phyloP scores from a whole-genome alignment of 37 sponge, comb jelly and placozoan genomes.

The Dysidea cf. avara region DNA sequence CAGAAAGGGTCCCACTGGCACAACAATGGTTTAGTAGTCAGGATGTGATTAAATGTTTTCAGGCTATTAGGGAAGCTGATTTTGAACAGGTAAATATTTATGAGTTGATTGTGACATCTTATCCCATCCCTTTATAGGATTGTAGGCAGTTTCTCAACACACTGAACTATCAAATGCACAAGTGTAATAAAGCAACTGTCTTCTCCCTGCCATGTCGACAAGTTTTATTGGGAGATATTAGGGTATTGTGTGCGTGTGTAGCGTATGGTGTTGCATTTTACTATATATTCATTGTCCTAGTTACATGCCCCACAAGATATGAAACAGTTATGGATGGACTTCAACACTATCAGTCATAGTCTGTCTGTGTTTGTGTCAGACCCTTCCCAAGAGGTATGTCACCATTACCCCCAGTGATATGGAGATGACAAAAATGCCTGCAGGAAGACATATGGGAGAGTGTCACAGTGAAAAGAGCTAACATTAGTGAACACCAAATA shows the following conservation, averaged over 20 bases:
- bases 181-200: slow-evolving; percentile 19
- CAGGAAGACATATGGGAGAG: slow-evolving; percentile 20
- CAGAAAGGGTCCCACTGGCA: slow-evolving; percentile 2
- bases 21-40: slow-evolving; percentile 3
- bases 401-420: too few species aligned
- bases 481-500: slow-evolving; percentile 15
- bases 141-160: slow-evolving; percentile 43
- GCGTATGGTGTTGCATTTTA: background rate
- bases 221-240: slow-evolving; percentile 25
- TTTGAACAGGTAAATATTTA: slow-evolving; percentile 32
- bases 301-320: slow-evolving; percentile 26
- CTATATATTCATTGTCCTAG: background rate
- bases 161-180: slow-evolving; percentile 7
- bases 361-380: slow-evolving; percentile 40
- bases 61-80: slow-evolving; percentile 14
- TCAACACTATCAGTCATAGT: slow-evolving; percentile 27
- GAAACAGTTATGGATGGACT: slow-evolving; percentile 48
- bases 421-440: background rate
- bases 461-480: slow-evolving; percentile 6
- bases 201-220: slow-evolving; percentile 25
- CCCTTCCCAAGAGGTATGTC: too few species aligned
- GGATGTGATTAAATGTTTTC: background rate
- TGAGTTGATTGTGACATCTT: background rate
- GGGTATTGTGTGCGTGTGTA: slow-evolving; percentile 1
- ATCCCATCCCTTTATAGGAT: slow-evolving; percentile 8